Percentiles rank a stretch among this genome's conserved stretches.
Evolutionary conservation across 2,888 invertebrate species (phyloP).

Genomic region (Leucophenga montana): DNA sequence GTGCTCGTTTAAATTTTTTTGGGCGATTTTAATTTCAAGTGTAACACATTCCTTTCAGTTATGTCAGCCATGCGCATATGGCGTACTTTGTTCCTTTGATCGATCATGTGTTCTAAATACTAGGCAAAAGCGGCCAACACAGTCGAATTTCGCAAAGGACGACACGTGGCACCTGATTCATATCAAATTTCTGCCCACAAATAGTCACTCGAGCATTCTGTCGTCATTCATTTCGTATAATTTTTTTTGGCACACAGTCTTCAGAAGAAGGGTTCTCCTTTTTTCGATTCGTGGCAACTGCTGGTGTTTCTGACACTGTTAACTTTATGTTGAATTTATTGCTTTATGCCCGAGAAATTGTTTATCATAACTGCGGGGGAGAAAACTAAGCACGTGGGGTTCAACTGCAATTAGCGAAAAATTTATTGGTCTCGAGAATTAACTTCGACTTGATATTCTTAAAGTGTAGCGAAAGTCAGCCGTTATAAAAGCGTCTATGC

Average conservation of each 20-base stretch:
- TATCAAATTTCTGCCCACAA: constrained; percentile 65
- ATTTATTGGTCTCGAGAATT: constrained; percentile 50
- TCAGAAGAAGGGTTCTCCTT: constrained; percentile 47
- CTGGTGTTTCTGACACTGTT: constrained; percentile 28
- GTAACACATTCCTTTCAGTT: constrained; percentile 50
- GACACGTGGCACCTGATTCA: constrained; percentile 70
- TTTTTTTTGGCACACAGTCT: constrained; percentile 4
- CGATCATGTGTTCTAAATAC: neutral
- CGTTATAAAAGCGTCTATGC: neutral
- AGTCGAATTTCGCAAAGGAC: constrained; percentile 46
- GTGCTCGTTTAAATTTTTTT: constrained; percentile 42
- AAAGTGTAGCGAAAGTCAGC: neutral
- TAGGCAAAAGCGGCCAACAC: too few species aligned
- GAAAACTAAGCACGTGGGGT: constrained; percentile 33
- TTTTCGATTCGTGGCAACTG: constrained; percentile 55
- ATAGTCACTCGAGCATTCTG: constrained; percentile 48
- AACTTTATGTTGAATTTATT: constrained; percentile 13
- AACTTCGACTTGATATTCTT: constrained; percentile 11
- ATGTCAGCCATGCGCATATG: constrained; percentile 58
- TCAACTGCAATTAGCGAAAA: constrained; percentile 60
- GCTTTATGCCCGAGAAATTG: constrained; percentile 19
- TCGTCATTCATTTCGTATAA: constrained; percentile 50
- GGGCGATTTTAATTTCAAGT: constrained; percentile 56
- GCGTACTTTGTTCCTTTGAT: constrained; percentile 41
- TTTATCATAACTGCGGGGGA: constrained; percentile 10